Evolutionary conservation across 2,888 invertebrate species (phyloP).

Genomic region (Lamellibrachia satsuma): DNA sequence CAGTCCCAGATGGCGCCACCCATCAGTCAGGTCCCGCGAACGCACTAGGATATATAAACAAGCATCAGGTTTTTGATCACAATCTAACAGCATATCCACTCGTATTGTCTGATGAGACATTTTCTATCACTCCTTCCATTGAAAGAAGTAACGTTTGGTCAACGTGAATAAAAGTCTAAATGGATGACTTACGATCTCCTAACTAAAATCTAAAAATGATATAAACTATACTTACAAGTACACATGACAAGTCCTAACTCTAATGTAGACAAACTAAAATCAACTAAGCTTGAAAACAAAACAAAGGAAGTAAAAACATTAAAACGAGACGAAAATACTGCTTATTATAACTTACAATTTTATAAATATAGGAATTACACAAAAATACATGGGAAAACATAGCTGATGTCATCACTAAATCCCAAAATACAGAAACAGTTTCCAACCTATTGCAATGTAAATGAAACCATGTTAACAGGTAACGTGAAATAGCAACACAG

Average conservation of each 20-base stretch:
- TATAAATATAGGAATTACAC: too few species aligned
- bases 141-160: not conserved
- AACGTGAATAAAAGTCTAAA: not conserved
- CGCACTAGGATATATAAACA: not conserved
- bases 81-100: conserved; percentile 22
- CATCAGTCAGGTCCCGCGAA: too few species aligned
- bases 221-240: not conserved
- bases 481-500: too few species aligned
- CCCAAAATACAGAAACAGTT: too few species aligned
- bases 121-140: not conserved
- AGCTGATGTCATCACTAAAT: too few species aligned
- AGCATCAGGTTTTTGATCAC: not conserved
- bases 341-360: too few species aligned
- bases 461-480: too few species aligned
- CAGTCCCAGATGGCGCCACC: too few species aligned
- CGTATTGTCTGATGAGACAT: not conserved
- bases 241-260: conserved; percentile 3
- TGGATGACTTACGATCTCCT: conserved; percentile 13
- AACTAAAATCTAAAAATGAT: not conserved
- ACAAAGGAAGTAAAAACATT: not conserved
- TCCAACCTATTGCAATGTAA: too few species aligned
- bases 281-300: not conserved
- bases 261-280: not conserved
- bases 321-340: not conserved
- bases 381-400: too few species aligned